A percentile compares a stretch with the other conserved stretches of the same genome.
phyloP scores from a whole-genome alignment of 2,113 vertebrate species.

The Mugil cephalus region DNA sequence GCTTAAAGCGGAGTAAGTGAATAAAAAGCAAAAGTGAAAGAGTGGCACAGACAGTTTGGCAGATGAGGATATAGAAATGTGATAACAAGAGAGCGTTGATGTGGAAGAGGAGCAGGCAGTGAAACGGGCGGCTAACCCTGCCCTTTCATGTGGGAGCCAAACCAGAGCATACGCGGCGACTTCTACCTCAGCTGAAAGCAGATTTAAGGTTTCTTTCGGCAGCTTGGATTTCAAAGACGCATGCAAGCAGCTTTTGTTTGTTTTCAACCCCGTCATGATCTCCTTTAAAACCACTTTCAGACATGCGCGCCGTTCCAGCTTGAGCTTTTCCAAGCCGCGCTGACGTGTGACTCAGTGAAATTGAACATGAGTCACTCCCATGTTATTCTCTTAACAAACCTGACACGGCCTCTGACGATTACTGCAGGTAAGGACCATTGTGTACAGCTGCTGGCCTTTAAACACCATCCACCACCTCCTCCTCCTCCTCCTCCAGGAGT shows the following conservation, averaged over 20 bases:
- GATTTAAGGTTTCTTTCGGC: conserved; percentile 19
- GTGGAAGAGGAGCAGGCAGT: conserved; percentile 1
- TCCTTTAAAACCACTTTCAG: background rate
- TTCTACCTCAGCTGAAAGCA: conserved; percentile 27
- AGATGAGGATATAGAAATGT: background rate
- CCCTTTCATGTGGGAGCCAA: conserved; percentile 45
- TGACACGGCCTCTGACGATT: background rate
- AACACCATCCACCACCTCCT: conserved; percentile 11
- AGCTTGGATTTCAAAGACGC: conserved; percentile 28
- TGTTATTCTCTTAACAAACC: background rate
- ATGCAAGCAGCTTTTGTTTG: background rate
- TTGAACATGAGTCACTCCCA: conserved; percentile 10
- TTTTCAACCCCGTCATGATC: conserved; percentile 28
- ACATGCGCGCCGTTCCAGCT: background rate
- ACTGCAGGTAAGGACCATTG: conserved; percentile 21
- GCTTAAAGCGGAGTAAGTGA: too few relatives aligned
- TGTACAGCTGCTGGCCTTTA: conserved; percentile 3
- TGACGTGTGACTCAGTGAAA: conserved; percentile 26
- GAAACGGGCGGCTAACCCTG: background rate
- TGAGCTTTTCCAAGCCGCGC: background rate
- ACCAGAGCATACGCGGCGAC: background rate
- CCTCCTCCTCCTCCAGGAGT: background rate
- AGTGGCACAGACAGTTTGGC: too few relatives aligned
- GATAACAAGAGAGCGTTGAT: conserved; percentile 26
- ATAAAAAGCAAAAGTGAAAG: too few relatives aligned